Evolutionary conservation across 1,140 invertebrate genomes (phyloP).

Genomic region (Drosophila pectinifera): DNA sequence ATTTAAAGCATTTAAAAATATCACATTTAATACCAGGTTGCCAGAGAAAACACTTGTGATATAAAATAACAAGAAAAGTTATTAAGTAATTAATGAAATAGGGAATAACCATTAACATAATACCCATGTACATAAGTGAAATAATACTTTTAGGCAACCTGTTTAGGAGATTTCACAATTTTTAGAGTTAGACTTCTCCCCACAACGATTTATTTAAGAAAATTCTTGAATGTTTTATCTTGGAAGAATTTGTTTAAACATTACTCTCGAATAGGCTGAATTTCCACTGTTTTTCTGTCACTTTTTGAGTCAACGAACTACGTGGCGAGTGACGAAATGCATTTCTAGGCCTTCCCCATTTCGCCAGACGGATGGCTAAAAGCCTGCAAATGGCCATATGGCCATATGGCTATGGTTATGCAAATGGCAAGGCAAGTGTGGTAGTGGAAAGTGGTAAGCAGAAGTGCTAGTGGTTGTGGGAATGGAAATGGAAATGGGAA

Average conservation of each 20-base stretch:
- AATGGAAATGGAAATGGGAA: conserved; percentile 1
- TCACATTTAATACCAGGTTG: background rate
- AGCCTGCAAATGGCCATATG: conserved; percentile 55
- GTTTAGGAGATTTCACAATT: no score
- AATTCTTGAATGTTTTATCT: background rate
- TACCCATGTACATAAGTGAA: no score
- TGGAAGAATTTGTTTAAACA: background rate
- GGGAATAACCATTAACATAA: background rate
- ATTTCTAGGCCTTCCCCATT: conserved; percentile 65
- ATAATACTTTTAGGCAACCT: no score
- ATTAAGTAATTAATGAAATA: background rate
- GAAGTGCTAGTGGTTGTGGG: conserved; percentile 2
- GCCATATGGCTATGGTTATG: conserved; percentile 5
- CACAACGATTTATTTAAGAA: background rate
- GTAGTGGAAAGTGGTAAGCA: conserved; percentile 3
- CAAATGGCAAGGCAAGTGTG: conserved; percentile 24
- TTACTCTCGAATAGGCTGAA: background rate
- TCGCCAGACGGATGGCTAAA: conserved; percentile 58
- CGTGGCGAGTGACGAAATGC: conserved; percentile 44
- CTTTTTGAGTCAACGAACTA: conserved; percentile 50
- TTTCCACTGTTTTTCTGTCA: background rate
- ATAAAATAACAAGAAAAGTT: background rate
- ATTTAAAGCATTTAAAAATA: background rate
- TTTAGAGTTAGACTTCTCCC: no score
- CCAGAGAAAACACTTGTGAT: background rate